Evolutionary conservation across 2,797 vertebrate genomes (phyloP).

Genomic region (Ptychadena robeensis): DNA sequence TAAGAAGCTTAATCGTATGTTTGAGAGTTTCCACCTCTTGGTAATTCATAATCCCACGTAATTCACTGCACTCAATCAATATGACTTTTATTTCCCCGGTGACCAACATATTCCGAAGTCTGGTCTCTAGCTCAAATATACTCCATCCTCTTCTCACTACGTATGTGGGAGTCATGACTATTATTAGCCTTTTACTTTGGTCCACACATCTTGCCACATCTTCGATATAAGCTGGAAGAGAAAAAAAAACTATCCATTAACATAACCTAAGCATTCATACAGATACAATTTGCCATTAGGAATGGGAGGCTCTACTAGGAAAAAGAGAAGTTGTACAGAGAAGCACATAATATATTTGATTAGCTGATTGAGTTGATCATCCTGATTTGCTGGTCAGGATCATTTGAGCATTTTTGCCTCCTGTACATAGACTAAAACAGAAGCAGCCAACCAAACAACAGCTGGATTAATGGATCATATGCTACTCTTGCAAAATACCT

Average conservation of each 20-base stretch:
- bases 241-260: constrained; percentile 41
- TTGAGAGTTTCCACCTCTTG: constrained; percentile 98
- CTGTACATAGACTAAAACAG: too few relatives aligned
- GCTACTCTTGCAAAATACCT: too few relatives aligned
- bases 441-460: too few relatives aligned
- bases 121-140: constrained; percentile 98
- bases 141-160: constrained; percentile 98
- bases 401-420: too few relatives aligned
- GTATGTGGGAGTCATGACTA: constrained; percentile 97
- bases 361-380: too few relatives aligned
- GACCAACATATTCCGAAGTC: constrained; percentile 94
- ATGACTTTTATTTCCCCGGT: constrained; percentile 98
- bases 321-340: too few relatives aligned
- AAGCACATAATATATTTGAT: too few relatives aligned
- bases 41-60: constrained; percentile 98
- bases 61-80: constrained; percentile 95
- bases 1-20: constrained; percentile 96
- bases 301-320: too few relatives aligned
- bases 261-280: not conserved
- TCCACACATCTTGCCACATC: constrained; percentile 97
- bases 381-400: too few relatives aligned
- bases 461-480: too few relatives aligned
- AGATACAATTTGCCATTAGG: too few relatives aligned
- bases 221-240: constrained; percentile 92
- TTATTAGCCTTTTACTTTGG: constrained; percentile 97